Evolutionary conservation across 35 echinoderm and acorn worm species (phyloP).

Genomic region (Ophiothrix spiculata): DNA sequence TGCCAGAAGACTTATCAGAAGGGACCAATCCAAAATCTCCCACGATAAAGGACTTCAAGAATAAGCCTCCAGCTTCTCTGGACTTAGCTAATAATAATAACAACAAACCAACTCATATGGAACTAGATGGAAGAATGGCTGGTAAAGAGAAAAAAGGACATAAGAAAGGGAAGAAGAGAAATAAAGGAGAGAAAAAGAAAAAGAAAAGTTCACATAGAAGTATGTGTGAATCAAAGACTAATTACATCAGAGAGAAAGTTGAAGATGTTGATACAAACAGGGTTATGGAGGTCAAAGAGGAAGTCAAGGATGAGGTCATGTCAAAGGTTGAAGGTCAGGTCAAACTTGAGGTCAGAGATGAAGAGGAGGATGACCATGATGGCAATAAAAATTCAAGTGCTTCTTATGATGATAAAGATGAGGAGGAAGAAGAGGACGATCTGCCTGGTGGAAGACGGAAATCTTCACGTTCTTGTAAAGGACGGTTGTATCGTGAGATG

Average conservation of each 20-base stretch:
- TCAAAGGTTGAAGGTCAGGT: neutral
- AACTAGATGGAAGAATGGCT: too few relatives aligned
- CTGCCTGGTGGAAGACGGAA: conserved; percentile 15
- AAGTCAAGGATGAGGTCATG: conserved; percentile 6
- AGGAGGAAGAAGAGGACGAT: conserved; percentile 7
- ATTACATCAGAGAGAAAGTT: neutral
- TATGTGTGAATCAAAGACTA: neutral
- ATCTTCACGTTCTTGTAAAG: conserved; percentile 65
- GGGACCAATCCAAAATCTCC: too few relatives aligned
- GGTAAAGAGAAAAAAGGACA: neutral
- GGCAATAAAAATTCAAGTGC: neutral
- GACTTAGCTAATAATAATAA: neutral
- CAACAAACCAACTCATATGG: too few relatives aligned
- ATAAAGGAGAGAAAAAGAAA: neutral
- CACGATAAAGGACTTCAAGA: neutral
- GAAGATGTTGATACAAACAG: neutral
- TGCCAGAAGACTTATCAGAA: neutral
- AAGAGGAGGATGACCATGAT: conserved; percentile 7
- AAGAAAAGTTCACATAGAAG: neutral
- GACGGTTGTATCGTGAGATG: conserved; percentile 58
- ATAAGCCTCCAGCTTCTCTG: neutral
- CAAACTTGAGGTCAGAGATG: neutral
- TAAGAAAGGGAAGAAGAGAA: neutral
- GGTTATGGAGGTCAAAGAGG: neutral
- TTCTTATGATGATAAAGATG: neutral